Percentiles rank a stretch among this genome's conserved stretches.
Evolutionary conservation across 2,888 invertebrate species (phyloP).

Genomic region (Paralinhomoeus sp.): DNA sequence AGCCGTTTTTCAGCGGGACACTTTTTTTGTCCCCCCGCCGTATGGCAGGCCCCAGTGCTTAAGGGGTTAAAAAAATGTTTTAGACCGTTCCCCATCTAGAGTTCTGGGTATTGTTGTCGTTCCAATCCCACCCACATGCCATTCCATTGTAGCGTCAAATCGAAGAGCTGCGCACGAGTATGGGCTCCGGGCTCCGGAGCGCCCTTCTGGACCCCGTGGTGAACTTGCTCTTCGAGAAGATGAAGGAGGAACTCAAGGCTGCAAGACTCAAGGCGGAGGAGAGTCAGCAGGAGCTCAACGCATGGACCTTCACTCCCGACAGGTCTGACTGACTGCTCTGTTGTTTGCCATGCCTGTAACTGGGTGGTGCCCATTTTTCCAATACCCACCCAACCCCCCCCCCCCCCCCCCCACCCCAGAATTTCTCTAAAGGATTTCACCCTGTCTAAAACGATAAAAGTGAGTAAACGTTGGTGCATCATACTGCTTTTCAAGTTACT

Average conservation of each 20-base stretch:
- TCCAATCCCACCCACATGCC: not conserved
- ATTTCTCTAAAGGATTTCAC: no score
- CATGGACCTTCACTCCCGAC: slow-evolving; percentile 99
- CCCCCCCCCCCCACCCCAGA: no score
- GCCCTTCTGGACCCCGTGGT: slow-evolving; percentile 81
- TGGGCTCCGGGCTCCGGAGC: slow-evolving; percentile 43
- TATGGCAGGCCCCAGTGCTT: no score
- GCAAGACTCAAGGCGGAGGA: slow-evolving; percentile 76
- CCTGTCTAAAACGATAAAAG: no score
- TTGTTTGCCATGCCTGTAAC: not conserved
- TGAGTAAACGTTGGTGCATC: not conserved
- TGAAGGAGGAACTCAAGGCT: slow-evolving; percentile 65
- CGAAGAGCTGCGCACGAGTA: slow-evolving; percentile 4
- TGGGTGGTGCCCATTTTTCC: no score
- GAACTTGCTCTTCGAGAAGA: slow-evolving; percentile 66
- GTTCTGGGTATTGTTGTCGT: no score
- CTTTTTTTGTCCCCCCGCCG: no score
- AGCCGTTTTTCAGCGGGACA: no score
- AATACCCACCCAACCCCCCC: no score
- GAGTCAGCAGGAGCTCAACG: slow-evolving; percentile 84
- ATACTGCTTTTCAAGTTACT: not conserved
- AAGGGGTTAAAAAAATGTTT: no score
- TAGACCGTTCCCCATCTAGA: no score
- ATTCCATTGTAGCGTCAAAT: slow-evolving; percentile 2
- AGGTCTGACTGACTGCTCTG: slow-evolving; percentile 39